phyloP scores from a whole-genome alignment of 2,113 vertebrate genomes.

The Garra rufa region DNA sequence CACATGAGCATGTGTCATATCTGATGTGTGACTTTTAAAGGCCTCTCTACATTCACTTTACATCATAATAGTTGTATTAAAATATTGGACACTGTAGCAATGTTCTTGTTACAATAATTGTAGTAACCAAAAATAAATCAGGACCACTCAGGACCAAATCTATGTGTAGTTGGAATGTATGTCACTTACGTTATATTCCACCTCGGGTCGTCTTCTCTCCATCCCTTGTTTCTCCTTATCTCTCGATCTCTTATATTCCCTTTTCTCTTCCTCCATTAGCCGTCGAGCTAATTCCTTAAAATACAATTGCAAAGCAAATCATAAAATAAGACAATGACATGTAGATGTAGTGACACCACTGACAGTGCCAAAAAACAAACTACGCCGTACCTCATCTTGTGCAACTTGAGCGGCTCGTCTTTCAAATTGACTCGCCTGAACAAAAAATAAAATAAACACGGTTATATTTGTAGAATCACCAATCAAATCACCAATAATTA shows the following conservation, averaged over 20 bases:
- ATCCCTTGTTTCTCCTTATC: conserved; percentile 81
- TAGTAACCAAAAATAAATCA: too few relatives aligned
- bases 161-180: neutral
- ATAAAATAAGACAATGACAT: neutral
- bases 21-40: too few relatives aligned
- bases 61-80: too few relatives aligned
- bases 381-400: conserved; percentile 83
- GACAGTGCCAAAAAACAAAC: neutral
- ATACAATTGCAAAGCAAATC: neutral
- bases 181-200: conserved; percentile 81
- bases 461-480: neutral
- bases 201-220: conserved; percentile 82
- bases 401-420: conserved; percentile 69
- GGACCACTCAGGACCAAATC: too few relatives aligned
- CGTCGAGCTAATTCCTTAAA: conserved; percentile 89
- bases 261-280: conserved; percentile 92
- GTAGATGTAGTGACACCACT: neutral
- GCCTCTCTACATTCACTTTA: too few relatives aligned
- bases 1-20: too few relatives aligned
- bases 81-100: too few relatives aligned
- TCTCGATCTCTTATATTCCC: conserved; percentile 82
- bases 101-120: too few relatives aligned
- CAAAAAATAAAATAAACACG: neutral
- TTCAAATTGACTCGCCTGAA: conserved; percentile 70
- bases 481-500: neutral